Conservation (phyloP, 2,888 invertebrate genomes). For the Exocentrus adspersus region DNA sequence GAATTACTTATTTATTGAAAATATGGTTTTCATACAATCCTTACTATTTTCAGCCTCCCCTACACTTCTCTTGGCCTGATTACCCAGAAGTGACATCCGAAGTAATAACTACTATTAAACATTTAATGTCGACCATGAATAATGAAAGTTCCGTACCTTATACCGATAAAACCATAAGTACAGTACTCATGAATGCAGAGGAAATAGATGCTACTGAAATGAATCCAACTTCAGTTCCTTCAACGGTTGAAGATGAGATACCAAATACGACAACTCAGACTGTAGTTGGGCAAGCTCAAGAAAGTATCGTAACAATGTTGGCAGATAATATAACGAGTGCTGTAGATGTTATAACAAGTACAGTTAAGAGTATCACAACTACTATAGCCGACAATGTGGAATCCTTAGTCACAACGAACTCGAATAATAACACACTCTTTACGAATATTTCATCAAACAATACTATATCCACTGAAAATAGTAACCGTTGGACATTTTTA, state of each 20-base stretch:
- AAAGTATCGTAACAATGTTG: not conserved
- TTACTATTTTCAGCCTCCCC: constrained; percentile 3
- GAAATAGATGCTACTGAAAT: not conserved
- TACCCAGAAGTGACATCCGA: not conserved
- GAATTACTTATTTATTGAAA: no score
- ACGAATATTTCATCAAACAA: constrained; percentile 1
- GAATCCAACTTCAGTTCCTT: not conserved
- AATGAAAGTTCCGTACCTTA: not conserved
- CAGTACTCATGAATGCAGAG: not conserved
- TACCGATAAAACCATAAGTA: not conserved
- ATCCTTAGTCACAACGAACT: not conserved
- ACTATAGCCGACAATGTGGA: not conserved
- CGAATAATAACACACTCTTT: constrained; percentile 2
- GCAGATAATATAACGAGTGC: not conserved
- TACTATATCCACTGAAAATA: not conserved
- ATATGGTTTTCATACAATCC: no score
- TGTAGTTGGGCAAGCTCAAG: not conserved
- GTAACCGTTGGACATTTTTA: not conserved
- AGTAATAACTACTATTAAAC: constrained; percentile 3
- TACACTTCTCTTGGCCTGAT: not conserved
- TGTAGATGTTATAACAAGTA: not conserved
- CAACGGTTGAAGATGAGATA: not conserved
- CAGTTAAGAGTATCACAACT: not conserved
- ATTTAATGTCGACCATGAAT: not conserved
- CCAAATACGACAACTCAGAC: not conserved